phyloP scores from a whole-genome alignment of 2,113 vertebrate genomes.

The Menura novaehollandiae region DNA sequence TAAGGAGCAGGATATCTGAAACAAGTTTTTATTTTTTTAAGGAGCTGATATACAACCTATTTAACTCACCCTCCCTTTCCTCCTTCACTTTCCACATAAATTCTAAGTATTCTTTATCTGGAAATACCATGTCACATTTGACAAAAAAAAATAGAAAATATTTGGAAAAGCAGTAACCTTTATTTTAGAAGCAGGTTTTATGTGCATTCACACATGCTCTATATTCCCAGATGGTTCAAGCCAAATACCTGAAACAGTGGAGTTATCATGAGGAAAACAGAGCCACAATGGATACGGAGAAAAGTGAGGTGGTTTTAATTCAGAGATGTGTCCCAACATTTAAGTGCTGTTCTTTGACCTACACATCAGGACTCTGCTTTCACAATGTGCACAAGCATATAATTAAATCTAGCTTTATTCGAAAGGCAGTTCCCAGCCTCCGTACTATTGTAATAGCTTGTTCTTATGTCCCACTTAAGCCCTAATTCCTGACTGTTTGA shows the following conservation, averaged over 20 bases:
- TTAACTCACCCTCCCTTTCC: not conserved
- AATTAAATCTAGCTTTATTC: not conserved
- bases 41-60: not conserved
- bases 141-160: not conserved
- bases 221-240: not conserved
- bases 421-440: not conserved
- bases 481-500: not conserved
- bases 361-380: not conserved
- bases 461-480: not conserved
- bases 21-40: not conserved
- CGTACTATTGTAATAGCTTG: not conserved
- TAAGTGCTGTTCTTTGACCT: constrained; percentile 31
- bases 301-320: constrained; percentile 35
- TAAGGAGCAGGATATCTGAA: not conserved
- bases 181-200: constrained; percentile 18
- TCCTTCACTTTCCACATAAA: not conserved
- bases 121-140: not conserved
- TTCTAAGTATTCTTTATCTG: not conserved
- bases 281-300: not conserved
- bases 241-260: not conserved
- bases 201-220: constrained; percentile 5
- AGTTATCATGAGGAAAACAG: not conserved
- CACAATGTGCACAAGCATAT: constrained; percentile 43
- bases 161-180: constrained; percentile 34
- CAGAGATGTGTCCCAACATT: constrained; percentile 31